Conservation (phyloP, 2,888 invertebrate genomes). For the Cheilosia grossa region DNA sequence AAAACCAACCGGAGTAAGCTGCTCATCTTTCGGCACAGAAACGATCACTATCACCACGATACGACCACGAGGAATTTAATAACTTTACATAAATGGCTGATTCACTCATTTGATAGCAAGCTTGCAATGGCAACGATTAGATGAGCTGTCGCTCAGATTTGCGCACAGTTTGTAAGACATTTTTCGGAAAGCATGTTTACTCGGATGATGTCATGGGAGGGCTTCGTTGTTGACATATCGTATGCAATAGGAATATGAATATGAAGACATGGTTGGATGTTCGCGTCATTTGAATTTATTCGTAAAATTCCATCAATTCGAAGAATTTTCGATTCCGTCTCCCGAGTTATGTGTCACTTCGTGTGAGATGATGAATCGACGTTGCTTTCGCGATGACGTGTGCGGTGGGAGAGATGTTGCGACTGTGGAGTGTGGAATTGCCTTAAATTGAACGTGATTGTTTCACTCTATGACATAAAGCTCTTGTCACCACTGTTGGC, state of each 20-base stretch:
- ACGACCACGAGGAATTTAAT: conserved; percentile 20
- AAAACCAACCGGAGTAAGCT: conserved; percentile 24
- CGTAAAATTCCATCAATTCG: background rate
- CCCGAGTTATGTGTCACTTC: background rate
- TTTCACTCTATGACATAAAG: background rate
- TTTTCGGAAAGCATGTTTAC: no score
- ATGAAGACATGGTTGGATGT: background rate
- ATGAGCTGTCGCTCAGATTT: conserved; percentile 24
- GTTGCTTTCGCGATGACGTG: background rate
- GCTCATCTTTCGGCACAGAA: conserved; percentile 20
- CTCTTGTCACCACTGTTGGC: no score
- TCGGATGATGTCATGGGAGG: conserved; percentile 34
- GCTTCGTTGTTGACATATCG: conserved; percentile 20
- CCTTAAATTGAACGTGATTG: background rate
- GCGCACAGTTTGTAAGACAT: conserved; percentile 9
- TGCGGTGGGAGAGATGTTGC: background rate
- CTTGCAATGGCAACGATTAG: conserved; percentile 12
- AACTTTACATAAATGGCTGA: conserved; percentile 37
- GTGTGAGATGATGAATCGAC: conserved; percentile 2
- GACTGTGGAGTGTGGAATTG: background rate
- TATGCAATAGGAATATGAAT: conserved; percentile 27
- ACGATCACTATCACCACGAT: background rate
- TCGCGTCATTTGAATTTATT: background rate
- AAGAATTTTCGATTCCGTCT: background rate
- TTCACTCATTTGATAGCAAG: conserved; percentile 49